Percentiles rank a stretch among this genome's conserved stretches.
phyloP scores from a whole-genome alignment of 2,113 vertebrate species.

The Pseudopipra pipra region DNA sequence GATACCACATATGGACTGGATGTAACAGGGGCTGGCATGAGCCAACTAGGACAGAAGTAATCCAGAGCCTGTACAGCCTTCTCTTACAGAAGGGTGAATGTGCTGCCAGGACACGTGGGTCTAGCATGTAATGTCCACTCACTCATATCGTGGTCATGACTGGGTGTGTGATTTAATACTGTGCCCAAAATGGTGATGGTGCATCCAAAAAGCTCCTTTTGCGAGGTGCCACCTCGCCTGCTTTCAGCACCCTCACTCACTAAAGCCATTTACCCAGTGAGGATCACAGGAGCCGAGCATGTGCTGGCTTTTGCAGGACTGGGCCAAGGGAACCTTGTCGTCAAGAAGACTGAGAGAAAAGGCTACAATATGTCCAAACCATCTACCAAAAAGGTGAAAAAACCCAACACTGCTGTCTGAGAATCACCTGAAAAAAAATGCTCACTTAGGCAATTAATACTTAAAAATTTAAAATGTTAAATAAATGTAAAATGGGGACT shows the following conservation, averaged over 20 bases:
- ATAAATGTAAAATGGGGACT: neutral
- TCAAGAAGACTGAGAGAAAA: neutral
- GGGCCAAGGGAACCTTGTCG: neutral
- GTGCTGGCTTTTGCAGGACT: neutral
- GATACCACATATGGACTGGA: constrained; percentile 43
- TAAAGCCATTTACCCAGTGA: neutral
- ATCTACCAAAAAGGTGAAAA: neutral
- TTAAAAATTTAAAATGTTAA: neutral
- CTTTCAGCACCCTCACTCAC: fast-evolving
- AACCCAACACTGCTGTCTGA: neutral
- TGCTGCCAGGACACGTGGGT: neutral
- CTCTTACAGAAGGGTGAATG: neutral
- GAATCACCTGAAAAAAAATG: neutral
- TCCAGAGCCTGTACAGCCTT: neutral
- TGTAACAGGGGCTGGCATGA: neutral
- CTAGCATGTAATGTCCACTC: fast-evolving
- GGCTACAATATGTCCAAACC: neutral
- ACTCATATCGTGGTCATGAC: fast-evolving
- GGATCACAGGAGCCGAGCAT: fast-evolving
- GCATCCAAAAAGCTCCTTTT: neutral
- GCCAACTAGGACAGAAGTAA: constrained; percentile 29
- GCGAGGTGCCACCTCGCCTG: neutral
- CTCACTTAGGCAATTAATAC: neutral
- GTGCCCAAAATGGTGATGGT: neutral
- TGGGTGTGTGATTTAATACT: neutral